Percentiles rank a stretch among this genome's conserved stretches.
Evolutionary conservation across 2,888 invertebrate genomes (phyloP).

Genomic region (Artemia sp.): DNA sequence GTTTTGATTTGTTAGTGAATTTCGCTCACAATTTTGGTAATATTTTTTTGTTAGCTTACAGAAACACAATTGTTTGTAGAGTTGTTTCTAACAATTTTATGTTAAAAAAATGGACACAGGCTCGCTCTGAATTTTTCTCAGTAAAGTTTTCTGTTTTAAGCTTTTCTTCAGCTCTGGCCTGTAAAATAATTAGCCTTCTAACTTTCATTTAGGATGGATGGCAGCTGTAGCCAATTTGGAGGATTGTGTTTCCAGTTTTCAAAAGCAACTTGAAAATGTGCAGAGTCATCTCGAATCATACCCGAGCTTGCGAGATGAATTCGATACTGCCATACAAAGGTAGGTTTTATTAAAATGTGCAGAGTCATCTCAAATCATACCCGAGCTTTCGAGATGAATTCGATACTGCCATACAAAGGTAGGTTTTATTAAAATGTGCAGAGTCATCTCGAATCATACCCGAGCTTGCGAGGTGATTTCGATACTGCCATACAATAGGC

Average conservation of each 20-base stretch:
- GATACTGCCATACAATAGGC: not conserved
- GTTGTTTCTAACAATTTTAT: too few species aligned
- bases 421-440: not conserved
- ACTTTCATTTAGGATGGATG: not conserved
- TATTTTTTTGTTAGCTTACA: too few species aligned
- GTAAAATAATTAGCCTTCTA: too few species aligned
- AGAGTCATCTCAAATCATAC: not conserved
- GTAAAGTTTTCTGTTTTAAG: too few species aligned
- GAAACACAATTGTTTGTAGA: too few species aligned
- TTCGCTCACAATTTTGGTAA: too few species aligned
- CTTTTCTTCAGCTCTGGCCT: too few species aligned
- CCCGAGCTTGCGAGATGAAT: not conserved
- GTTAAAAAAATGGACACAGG: too few species aligned
- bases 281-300: not conserved
- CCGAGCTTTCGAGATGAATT: not conserved
- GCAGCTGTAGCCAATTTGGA: conserved; percentile 13
- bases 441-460: not conserved
- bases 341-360: not conserved
- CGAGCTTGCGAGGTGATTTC: not conserved
- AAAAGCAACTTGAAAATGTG: not conserved
- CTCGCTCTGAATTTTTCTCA: too few species aligned
- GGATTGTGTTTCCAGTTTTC: not conserved
- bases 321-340: not conserved
- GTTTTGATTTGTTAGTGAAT: too few species aligned
- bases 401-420: not conserved